Conservation (phyloP, 2,797 vertebrate species). For the Etheostoma perlongum region DNA sequence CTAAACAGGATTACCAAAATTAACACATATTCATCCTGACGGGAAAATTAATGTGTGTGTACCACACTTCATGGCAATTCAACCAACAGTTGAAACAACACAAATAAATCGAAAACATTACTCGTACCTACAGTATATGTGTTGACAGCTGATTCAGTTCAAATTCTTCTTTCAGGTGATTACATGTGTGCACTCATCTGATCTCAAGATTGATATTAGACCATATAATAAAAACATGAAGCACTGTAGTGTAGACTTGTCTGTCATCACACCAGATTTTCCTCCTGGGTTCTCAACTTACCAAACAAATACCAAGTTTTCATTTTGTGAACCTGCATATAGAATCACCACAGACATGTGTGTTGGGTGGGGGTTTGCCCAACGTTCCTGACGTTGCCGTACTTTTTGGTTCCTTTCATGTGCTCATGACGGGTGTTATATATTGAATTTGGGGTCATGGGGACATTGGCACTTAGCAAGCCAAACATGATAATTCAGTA, state of each 20-base stretch:
- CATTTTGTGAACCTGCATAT: neutral
- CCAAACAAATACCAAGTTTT: constrained; percentile 9
- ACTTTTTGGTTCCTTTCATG: constrained; percentile 24
- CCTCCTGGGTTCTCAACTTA: neutral
- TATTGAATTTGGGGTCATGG: constrained; percentile 58
- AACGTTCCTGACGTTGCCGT: neutral
- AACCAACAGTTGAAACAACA: neutral
- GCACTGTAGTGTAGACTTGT: neutral
- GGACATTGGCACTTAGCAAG: constrained; percentile 45
- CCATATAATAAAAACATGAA: neutral
- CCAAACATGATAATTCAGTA: constrained; percentile 66
- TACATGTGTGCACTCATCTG: neutral
- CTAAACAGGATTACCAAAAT: neutral
- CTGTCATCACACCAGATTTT: constrained; percentile 5
- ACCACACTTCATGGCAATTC: neutral
- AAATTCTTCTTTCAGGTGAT: neutral
- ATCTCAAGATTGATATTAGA: constrained; percentile 6
- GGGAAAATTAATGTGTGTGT: neutral
- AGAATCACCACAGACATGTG: constrained; percentile 2
- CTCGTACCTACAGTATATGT: constrained; percentile 2
- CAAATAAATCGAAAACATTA: neutral
- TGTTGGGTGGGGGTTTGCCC: neutral
- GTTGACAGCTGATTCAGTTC: neutral
- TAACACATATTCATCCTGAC: neutral
- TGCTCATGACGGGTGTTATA: constrained; percentile 35